Evolutionary conservation across 2,888 invertebrate species (phyloP).

Genomic region (Dynastes hyllus): DNA sequence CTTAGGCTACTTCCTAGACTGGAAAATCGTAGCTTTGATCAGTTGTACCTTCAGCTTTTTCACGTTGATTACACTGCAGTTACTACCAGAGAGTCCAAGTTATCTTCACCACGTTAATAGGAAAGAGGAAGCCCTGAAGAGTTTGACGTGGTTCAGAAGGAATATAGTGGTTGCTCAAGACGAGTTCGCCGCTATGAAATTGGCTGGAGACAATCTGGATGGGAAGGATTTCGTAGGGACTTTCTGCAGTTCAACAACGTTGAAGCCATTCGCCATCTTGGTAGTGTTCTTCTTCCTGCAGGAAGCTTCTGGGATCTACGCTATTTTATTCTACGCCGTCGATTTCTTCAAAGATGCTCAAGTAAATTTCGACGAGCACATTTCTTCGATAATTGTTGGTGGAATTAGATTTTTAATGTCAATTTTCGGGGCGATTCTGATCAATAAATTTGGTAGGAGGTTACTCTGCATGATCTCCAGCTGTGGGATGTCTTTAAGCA

Average conservation of each 20-base stretch:
- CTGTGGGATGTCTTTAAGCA: conserved; percentile 77
- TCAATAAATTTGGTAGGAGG: conserved; percentile 78
- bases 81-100: conserved; percentile 81
- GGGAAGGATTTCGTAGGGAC: conserved; percentile 59
- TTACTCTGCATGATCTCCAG: conserved; percentile 79
- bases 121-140: conserved; percentile 76
- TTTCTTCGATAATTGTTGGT: conserved; percentile 81
- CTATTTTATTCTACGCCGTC: conserved; percentile 82
- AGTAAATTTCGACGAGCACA: conserved; percentile 77
- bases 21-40: conserved; percentile 79
- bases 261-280: conserved; percentile 80
- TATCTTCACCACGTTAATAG: conserved; percentile 77
- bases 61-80: conserved; percentile 76
- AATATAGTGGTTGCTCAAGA: conserved; percentile 77
- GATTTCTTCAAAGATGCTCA: conserved; percentile 81
- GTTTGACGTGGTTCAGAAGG: conserved; percentile 79
- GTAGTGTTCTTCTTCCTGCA: conserved; percentile 81
- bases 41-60: conserved; percentile 76
- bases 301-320: conserved; percentile 83
- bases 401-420: conserved; percentile 80
- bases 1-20: conserved; percentile 79
- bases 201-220: conserved; percentile 64
- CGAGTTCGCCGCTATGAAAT: conserved; percentile 77
- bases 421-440: conserved; percentile 78
- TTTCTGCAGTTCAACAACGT: conserved; percentile 73